Percentiles rank a stretch among this genome's conserved stretches.
phyloP scores from a whole-genome alignment of 2,113 vertebrate species.

The Trinectes maculatus region DNA sequence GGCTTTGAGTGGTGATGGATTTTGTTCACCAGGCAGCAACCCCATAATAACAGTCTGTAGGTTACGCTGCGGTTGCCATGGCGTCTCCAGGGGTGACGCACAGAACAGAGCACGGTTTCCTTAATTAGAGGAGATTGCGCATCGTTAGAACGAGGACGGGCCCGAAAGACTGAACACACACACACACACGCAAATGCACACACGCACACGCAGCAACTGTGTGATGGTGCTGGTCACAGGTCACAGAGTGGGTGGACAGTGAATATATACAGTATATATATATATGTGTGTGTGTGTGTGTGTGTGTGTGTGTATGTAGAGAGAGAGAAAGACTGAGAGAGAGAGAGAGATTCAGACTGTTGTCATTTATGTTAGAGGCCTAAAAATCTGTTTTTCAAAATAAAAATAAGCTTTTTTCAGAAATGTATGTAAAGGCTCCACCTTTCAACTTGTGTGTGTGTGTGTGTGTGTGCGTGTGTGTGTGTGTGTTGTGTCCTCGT shows the following conservation, averaged over 20 bases:
- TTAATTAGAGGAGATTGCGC: conserved; percentile 86
- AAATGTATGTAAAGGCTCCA: too few relatives aligned
- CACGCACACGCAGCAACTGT: not conserved
- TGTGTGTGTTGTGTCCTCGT: conserved; percentile 7
- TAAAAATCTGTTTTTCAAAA: too few relatives aligned
- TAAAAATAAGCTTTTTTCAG: too few relatives aligned
- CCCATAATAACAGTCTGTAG: conserved; percentile 58
- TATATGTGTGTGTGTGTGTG: too few relatives aligned
- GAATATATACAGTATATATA: not conserved
- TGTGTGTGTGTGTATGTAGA: too few relatives aligned
- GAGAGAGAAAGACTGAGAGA: too few relatives aligned
- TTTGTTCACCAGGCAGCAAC: conserved; percentile 32
- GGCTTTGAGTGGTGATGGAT: conserved; percentile 12
- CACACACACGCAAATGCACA: conserved; percentile 6
- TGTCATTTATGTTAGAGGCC: too few relatives aligned
- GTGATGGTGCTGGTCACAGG: conserved; percentile 8
- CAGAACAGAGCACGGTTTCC: conserved; percentile 72
- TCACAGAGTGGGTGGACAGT: conserved; percentile 10
- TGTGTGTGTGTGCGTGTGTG: too few relatives aligned
- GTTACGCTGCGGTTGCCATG: conserved; percentile 86
- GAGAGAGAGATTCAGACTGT: too few relatives aligned
- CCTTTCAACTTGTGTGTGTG: not conserved
- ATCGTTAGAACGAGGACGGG: conserved; percentile 36
- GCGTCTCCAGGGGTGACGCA: conserved; percentile 89
- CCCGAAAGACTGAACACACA: not conserved